Evolutionary conservation across 2,888 invertebrate species (phyloP), one percentile per base, ranked within the genome.

Genomic region (Oscheius sp.): DNA sequence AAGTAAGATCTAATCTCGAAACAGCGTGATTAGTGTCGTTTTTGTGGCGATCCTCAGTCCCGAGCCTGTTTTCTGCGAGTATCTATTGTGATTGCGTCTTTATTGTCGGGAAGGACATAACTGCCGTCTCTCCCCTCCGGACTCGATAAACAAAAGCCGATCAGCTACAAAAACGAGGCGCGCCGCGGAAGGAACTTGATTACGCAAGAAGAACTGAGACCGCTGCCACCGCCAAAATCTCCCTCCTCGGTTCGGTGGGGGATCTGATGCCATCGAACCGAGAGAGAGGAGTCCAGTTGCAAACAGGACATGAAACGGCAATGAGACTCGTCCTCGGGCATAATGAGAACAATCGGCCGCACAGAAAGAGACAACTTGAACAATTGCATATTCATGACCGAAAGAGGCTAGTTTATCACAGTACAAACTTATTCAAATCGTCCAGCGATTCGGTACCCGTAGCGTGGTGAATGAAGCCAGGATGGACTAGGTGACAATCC

Each of bases 141-240:
- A 68, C 68, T 68, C 68, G 68, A 68, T 68, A 68, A 68, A 68
- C 68, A 68, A 68, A 21, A 68, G 68, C 33, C 68, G 68, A 68
- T 68, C 68, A 68, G 42, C 70, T 59, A 70, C 48, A 70, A 70
- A 70, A 70, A 58, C 70, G 59, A 58, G 58, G 47, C 33, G 66
- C 66, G 65, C 35, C 59, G 70, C n/a, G 57, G 48, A 13, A 29
- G 58, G 70, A 70, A 70, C 57, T 58, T 55, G 70, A 59, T 59
- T 70, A 63, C 63, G 63, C 63, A 63, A 63, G 63, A 48, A 53
- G 53, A 53, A 63, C 63, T 63, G 63, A 42, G 63, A 63, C 63
- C 48, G 63, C 47, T 42, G 42, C 42, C 42, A 42, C 42, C 42
- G 21, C 21, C 21, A 21, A 21, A 21, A 21, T 21, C 21, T 21